Evolutionary conservation across 2,797 vertebrate genomes (phyloP), one percentile per base, ranked within the genome.

Genomic region (Clarias pachynema): DNA sequence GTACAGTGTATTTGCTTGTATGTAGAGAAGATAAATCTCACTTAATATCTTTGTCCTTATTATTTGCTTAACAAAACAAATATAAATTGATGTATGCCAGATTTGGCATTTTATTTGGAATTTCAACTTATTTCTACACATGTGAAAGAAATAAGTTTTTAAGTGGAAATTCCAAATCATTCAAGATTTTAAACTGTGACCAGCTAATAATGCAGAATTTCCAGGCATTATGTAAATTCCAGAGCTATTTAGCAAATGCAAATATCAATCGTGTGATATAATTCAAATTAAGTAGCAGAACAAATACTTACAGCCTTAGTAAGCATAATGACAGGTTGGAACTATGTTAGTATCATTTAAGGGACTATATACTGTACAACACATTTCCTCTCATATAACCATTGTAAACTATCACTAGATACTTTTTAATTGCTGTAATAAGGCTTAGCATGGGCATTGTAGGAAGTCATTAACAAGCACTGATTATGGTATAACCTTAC

Each of bases 371-470:
- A 26, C 37, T 44, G 44, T 44, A 44, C 60, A 44, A 63, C 24
- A 80, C 40, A 49, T 65, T 65, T 4, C n/a, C n/a, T 80, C 49
- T 5, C 24, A 18, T 79, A 49, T 44, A 63, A 24, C 20, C 57
- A 59, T 8, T 14, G 77, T 62, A 7, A 59, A 79, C 57, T 14
- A n/a, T 78, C 31, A 62, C 22, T 53, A 66, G 40, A 66, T 66
- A 66, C 12, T 10, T 80, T 79, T 79, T 65, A 26, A 80, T 49
- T 80, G 60, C 60, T 65, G 7, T 65, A 65, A 26, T 62, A 63
- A 63, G 14, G 37, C 44, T 68, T 53, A 53, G 18, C 63, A 56
- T 22, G 26, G 8, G 12, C 29, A 68, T 29, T 22, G 40, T 81
- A 22, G 40, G 44, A 81, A 53, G 22, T 81, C 9, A 44, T 53